Evolutionary conservation across 2,888 invertebrate species (phyloP), one percentile per base, ranked within the genome.

Genomic region (Gandaritis pyraliata): DNA sequence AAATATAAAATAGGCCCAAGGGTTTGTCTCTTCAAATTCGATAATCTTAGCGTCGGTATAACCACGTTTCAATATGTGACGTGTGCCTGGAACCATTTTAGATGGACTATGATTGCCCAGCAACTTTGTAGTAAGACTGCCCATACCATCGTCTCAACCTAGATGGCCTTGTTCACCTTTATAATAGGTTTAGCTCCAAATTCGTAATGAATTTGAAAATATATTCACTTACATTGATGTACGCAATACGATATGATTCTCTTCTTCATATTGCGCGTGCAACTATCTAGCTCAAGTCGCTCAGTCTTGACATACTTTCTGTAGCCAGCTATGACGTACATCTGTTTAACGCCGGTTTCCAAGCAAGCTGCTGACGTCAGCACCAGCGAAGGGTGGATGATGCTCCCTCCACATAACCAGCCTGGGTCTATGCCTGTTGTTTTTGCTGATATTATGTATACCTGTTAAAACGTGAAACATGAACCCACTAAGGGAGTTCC

Each of bases 271-370:
- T 46, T 30, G 29, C 61, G 68, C 0, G 77, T 75, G 59, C 82
- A 82, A 0, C n/a, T 6, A 43, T 81, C 69, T 0, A 15, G 30
- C 0, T 74, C 51, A 0, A 81, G 16, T 0, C 70, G 15, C 0
- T 63, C 41, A 0, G 53, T 15, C 4, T 51, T 58, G 4, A 81
- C 71, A 29, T 78, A 77, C 48, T 67, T 69, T 10, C 65, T 67
- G 57, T 77, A 74, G 0, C 77, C 80, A 6, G 75, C 73, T n/a
- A 79, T 68, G 0, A 71, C 78, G 53, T 75, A 77, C 46, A 76
- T 53, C 13, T 53, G 30, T 11, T 47, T 47, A 8, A 29, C 39
- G 12, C 43, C 52, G 1, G 4, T 3, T 2, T 2, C 0, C 1
- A 53, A 16, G 43, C 52, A 53, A 1, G 78, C 74, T 0, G 78